Conservation (phyloP, 2,888 invertebrate genomes). For the Arctia plantaginis region DNA sequence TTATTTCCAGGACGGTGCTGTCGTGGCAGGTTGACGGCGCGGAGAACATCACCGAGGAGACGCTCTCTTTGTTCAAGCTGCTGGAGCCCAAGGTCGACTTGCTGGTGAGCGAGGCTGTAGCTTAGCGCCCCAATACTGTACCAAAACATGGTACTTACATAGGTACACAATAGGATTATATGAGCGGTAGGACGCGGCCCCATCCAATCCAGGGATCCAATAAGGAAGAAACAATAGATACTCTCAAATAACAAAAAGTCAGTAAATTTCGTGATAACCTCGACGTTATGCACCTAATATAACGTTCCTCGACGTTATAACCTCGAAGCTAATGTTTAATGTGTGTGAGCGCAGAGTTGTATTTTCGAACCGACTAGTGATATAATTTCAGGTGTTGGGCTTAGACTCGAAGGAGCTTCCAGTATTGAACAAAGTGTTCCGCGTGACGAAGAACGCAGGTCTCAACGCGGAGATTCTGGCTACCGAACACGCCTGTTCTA, state of each 20-base stretch:
- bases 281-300: no score
- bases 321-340: neutral
- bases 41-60: conserved; percentile 90
- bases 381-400: conserved; percentile 66
- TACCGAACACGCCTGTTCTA: conserved; percentile 94
- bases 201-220: no score
- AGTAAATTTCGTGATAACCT: no score
- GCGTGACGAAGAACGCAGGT: conserved; percentile 53
- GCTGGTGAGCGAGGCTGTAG: conserved; percentile 76
- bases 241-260: neutral
- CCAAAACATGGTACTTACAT: no score
- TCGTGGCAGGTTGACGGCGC: conserved; percentile 92
- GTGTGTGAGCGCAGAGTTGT: neutral
- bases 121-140: no score
- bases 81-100: conserved; percentile 95
- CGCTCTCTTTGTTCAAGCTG: conserved; percentile 91
- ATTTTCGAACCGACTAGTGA: neutral
- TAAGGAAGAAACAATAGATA: neutral
- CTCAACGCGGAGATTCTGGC: conserved; percentile 92
- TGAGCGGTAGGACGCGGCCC: no score
- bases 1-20: conserved; percentile 87
- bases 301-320: no score
- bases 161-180: no score
- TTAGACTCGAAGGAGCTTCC: conserved; percentile 65
- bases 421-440: conserved; percentile 54